Percentiles rank a stretch among this genome's conserved stretches.
Evolutionary conservation across 2,113 vertebrate genomes (phyloP).

Genomic region (Thinocorus orbignyianus): DNA sequence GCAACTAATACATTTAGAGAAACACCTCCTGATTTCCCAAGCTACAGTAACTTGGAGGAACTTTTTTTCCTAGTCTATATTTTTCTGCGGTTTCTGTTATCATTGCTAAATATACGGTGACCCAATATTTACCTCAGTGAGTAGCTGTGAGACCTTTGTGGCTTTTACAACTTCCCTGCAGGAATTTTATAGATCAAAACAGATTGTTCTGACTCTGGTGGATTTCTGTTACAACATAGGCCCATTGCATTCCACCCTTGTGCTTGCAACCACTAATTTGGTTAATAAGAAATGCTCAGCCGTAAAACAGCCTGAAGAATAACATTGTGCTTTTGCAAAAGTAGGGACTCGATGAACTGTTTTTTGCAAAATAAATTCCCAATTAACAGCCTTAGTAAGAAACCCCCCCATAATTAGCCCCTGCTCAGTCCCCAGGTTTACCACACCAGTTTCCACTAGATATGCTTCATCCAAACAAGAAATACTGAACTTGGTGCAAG

Average conservation of each 20-base stretch:
- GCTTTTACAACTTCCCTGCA: background rate
- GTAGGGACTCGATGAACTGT: rapidly evolving
- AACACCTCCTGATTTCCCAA: background rate
- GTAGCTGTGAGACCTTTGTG: background rate
- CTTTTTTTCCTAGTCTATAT: background rate
- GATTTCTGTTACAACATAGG: background rate
- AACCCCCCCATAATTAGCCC: rapidly evolving
- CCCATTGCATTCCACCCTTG: background rate
- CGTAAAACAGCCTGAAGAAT: background rate
- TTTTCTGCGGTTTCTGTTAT: background rate
- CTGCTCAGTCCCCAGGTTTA: background rate
- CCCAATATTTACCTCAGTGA: background rate
- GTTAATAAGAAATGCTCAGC: background rate
- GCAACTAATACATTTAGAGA: background rate
- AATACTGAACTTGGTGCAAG: background rate
- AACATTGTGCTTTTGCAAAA: background rate
- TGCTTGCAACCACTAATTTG: background rate
- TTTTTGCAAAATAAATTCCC: background rate
- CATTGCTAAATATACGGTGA: background rate
- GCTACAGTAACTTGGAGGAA: background rate
- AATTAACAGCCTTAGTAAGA: background rate
- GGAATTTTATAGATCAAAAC: background rate
- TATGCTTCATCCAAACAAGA: background rate
- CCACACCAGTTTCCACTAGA: background rate
- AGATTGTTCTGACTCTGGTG: background rate